phyloP scores from a whole-genome alignment of 2,888 invertebrate species.

The Lydus trimaculatus region DNA sequence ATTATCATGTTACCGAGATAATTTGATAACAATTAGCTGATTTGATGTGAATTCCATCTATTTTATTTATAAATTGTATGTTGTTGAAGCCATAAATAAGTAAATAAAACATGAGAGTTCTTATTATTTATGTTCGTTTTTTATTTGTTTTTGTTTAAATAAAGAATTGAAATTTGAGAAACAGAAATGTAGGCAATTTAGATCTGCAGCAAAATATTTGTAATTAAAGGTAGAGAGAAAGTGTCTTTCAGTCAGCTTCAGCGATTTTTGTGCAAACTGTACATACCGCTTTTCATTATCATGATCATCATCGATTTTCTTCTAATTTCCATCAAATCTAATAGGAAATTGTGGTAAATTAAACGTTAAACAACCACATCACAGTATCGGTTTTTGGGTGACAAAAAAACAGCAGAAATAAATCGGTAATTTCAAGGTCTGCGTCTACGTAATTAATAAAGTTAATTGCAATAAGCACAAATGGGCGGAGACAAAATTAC shows the following conservation, averaged over 20 bases:
- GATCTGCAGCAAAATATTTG: background rate
- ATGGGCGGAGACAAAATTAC: slow-evolving; percentile 27
- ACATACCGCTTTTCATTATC: background rate
- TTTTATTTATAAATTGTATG: background rate
- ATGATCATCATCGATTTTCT: background rate
- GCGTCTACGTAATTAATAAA: slow-evolving; percentile 24
- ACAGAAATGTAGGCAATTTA: background rate
- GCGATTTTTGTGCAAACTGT: background rate
- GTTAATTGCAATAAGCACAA: slow-evolving; percentile 23
- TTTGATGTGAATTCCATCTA: background rate
- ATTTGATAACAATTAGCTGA: background rate
- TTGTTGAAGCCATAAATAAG: background rate
- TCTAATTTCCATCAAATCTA: background rate
- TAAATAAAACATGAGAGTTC: background rate
- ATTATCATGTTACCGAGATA: background rate
- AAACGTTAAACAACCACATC: background rate
- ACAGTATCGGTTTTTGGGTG: too few relatives aligned
- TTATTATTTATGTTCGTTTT: background rate
- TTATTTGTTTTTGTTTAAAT: background rate
- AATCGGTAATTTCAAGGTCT: slow-evolving; percentile 17
- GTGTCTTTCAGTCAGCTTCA: too few relatives aligned
- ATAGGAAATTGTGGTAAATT: background rate
- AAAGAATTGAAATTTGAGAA: background rate
- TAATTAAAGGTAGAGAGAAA: too few relatives aligned
- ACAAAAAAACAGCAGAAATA: background rate